Base-by-base conservation (phyloP, 1,140 invertebrate species). In the Callitettix versicolor region DNA sequence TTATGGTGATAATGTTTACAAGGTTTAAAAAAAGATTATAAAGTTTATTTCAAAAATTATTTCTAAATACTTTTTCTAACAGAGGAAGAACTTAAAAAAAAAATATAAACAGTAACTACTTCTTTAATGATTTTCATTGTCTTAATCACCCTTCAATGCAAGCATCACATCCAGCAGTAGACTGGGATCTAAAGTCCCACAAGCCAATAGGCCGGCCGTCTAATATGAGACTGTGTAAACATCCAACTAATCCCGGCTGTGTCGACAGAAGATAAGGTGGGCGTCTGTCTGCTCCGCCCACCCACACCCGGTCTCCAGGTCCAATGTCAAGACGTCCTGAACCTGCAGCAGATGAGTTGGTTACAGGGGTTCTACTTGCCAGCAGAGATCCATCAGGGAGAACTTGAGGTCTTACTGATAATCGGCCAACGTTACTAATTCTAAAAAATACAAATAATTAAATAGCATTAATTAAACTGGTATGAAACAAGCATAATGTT, bases 131-230 rank as follows among this genome's bases (percentile, higher is more conserved):
- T n/a, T n/a, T n/a, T n/a, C n/a, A n/a, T n/a, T n/a, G n/a, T n/a
- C n/a, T n/a, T n/a, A n/a, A n/a, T n/a, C 71, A 85, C 81, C 85
- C 85, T 70, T 85, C 80, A 11, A 79, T 79, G 60, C 87, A 89
- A 14, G 82, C 84, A 42, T 73, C 74, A 64, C 92, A 96, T 6
- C 79, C 79, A 55, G 75, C 74, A 58, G 79, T 76, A n/a, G 71
- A 67, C 22, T 74, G 68, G 55, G 81, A 76, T 26, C 75, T 72
- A 65, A 94, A 96, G 69, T 95, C 90, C 88, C 90, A 96, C 0
- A 96, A 72, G 0, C 93, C 92, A 42, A 96, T 71, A 0, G 77
- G 80, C 26, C 80, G 76, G 4, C 82, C 84, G 69, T 95, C 88
- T 1, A 91, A 71, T 56, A 76, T 75, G 0, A 94, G 70, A 58